phyloP scores from a whole-genome alignment of 2,113 vertebrate species.

The Lontra canadensis region DNA sequence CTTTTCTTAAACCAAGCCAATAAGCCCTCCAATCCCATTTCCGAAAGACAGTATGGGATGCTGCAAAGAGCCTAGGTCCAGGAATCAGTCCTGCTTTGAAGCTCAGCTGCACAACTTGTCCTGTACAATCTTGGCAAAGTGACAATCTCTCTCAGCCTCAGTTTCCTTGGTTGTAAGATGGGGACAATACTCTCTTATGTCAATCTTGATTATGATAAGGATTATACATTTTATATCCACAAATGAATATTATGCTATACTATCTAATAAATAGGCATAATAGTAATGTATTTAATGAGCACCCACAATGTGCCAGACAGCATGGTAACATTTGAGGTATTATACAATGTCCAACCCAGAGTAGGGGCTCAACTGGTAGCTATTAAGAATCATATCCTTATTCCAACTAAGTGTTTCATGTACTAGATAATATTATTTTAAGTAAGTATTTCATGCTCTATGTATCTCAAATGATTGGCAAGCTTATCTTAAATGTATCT shows the following conservation, averaged over 20 bases:
- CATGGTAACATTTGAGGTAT: background rate
- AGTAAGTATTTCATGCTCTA: conserved; percentile 16
- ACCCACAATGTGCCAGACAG: background rate
- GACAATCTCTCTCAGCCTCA: background rate
- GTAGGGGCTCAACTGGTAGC: background rate
- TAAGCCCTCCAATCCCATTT: background rate
- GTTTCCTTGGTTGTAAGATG: conserved; percentile 14
- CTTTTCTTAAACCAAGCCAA: conserved; percentile 23
- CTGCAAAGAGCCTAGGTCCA: background rate
- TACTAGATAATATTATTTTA: background rate
- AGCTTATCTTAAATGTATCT: background rate
- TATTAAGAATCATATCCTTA: conserved; percentile 44
- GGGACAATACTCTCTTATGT: background rate
- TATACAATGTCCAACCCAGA: background rate
- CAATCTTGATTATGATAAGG: conserved; percentile 7
- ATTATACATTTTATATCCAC: background rate
- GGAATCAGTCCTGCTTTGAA: background rate
- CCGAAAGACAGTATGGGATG: background rate
- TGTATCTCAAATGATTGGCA: conserved; percentile 7
- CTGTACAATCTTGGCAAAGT: background rate
- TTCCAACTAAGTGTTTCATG: conserved; percentile 36
- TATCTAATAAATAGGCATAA: background rate
- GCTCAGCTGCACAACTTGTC: background rate
- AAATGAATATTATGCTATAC: background rate
- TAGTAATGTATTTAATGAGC: conserved; percentile 19